A percentile compares a stretch with the other conserved stretches of the same genome.
Conservation (phyloP, 2,888 invertebrate genomes). For the Phaonia tiefii region DNA sequence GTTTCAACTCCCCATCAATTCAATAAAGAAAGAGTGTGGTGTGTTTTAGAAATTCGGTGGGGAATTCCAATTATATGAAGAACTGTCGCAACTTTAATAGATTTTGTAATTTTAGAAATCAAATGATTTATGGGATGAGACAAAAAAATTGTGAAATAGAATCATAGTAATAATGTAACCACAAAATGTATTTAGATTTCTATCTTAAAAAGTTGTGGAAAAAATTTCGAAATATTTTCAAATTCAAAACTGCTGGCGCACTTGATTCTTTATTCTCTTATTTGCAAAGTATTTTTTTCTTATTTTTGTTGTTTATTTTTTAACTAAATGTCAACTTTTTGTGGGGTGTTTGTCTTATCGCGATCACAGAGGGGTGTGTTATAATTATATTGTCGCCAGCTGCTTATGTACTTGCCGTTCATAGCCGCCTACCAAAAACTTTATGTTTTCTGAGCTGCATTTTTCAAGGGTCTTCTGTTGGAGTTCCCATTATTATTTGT, state of each 20-base stretch:
- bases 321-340: neutral
- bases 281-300: slow-evolving; percentile 14
- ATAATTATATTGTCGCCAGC: slow-evolving; percentile 7
- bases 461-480: neutral
- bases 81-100: slow-evolving; percentile 14
- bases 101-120: slow-evolving; percentile 36
- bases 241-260: neutral
- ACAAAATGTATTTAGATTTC: neutral
- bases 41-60: neutral
- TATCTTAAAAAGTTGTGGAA: neutral
- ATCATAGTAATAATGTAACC: neutral
- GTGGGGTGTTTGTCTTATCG: neutral
- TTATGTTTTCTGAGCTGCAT: neutral
- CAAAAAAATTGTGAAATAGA: neutral
- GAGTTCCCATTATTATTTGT: neutral
- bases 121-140: neutral
- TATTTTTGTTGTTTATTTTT: neutral
- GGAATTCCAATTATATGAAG: neutral
- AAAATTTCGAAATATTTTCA: neutral
- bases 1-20: neutral
- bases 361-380: too few species aligned
- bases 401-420: neutral
- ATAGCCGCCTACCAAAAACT: too few species aligned
- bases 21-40: neutral
- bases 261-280: slow-evolving; percentile 6